phyloP scores from a whole-genome alignment of 2,113 vertebrate genomes.

The Hemiprocne comata region DNA sequence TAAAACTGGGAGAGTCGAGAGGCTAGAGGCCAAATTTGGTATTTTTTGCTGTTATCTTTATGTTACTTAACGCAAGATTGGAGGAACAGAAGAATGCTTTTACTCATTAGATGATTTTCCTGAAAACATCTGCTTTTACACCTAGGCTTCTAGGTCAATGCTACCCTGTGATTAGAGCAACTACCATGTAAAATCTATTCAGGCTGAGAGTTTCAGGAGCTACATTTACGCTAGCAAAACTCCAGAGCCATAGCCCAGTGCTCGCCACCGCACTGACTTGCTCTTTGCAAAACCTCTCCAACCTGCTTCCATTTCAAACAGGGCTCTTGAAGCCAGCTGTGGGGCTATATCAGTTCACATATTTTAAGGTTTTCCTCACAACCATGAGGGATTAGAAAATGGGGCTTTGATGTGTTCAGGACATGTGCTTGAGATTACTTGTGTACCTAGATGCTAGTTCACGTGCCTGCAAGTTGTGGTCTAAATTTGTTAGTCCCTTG shows the following conservation, averaged over 20 bases:
- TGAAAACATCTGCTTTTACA: background rate
- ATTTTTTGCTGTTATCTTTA: background rate
- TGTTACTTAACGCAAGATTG: background rate
- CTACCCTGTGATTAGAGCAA: background rate
- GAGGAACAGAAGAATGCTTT: background rate
- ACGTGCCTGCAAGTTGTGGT: constrained; percentile 17
- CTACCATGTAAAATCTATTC: background rate
- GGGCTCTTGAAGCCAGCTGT: background rate
- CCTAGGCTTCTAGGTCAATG: background rate
- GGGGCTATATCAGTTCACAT: background rate
- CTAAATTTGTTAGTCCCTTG: constrained; percentile 2
- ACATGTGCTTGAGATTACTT: constrained; percentile 37
- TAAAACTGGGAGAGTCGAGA: background rate
- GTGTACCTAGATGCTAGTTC: constrained; percentile 12
- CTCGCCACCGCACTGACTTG: too few species aligned
- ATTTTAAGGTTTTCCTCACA: constrained; percentile 39
- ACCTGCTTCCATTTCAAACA: background rate
- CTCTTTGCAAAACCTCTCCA: background rate
- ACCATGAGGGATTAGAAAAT: background rate
- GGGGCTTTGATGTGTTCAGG: constrained; percentile 23
- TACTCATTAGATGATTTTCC: background rate
- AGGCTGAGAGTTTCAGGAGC: background rate
- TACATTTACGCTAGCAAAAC: background rate
- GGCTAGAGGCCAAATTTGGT: background rate
- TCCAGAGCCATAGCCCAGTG: background rate